A percentile compares a stretch with the other conserved stretches of the same genome.
Evolutionary conservation across 2,113 vertebrate genomes (phyloP).

Genomic region (Sterrhoptilus dennistouni): DNA sequence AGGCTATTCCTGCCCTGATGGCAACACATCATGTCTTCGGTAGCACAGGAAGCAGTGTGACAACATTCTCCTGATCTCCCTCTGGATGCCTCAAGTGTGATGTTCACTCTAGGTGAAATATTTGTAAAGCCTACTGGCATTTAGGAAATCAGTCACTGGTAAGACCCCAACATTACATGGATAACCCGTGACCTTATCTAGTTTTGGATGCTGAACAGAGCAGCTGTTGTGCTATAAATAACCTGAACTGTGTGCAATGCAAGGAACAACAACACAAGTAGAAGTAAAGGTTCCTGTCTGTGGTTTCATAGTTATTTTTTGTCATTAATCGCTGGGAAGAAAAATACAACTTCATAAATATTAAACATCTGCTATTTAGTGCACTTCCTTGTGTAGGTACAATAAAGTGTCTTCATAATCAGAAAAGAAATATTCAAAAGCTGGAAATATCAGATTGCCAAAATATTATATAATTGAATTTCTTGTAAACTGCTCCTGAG

Average conservation of each 20-base stretch:
- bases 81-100: neutral
- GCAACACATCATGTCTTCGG: neutral
- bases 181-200: constrained; percentile 71
- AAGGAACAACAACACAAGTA: neutral
- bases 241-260: constrained; percentile 25
- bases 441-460: neutral
- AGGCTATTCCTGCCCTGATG: neutral
- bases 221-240: constrained; percentile 75
- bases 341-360: constrained; percentile 14
- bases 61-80: neutral
- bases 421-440: constrained; percentile 10
- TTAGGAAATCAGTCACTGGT: constrained; percentile 37
- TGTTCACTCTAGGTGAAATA: constrained; percentile 35
- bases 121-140: constrained; percentile 44
- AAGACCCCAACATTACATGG: neutral
- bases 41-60: neutral
- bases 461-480: neutral
- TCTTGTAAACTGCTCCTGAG: neutral
- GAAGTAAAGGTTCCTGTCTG: constrained; percentile 15
- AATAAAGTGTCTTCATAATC: neutral
- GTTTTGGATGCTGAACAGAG: constrained; percentile 56
- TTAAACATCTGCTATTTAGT: constrained; percentile 10
- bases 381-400: neutral
- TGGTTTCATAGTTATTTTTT: constrained; percentile 5
- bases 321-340: neutral